These are phyloP conservation scores for Aradus depressus DNA, from an alignment of 2,888 invertebrate genomes.

Conservation along the genomic window DNA sequence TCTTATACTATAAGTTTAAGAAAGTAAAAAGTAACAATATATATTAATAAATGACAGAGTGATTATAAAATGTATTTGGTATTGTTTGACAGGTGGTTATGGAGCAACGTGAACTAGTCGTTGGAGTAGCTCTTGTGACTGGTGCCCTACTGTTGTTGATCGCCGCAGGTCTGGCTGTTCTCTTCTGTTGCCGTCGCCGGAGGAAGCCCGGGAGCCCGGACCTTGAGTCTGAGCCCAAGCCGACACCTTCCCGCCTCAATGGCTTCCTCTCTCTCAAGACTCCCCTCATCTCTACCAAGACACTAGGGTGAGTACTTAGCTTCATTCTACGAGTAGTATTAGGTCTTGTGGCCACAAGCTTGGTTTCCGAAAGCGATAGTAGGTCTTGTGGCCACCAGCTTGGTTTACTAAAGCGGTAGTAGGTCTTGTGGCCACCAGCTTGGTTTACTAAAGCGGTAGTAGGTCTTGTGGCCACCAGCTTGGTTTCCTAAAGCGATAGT, in stretches of 20 bases:
- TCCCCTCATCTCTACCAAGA: constrained; percentile 61
- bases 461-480: too few relatives aligned
- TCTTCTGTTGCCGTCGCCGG: constrained; percentile 43
- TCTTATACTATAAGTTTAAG: too few relatives aligned
- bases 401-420: too few relatives aligned
- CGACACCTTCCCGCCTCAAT: constrained; percentile 41
- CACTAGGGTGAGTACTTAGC: constrained; percentile 52
- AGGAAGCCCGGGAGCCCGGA: constrained; percentile 38
- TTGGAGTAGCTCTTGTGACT: constrained; percentile 52
- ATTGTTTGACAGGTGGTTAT: constrained; percentile 46
- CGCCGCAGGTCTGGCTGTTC: constrained; percentile 47
- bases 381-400: too few relatives aligned
- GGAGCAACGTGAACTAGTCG: constrained; percentile 55
- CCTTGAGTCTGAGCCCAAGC: constrained; percentile 9
- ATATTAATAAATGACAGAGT: too few relatives aligned
- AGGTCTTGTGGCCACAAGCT: too few relatives aligned
- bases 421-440: too few relatives aligned
- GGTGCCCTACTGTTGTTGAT: constrained; percentile 47
- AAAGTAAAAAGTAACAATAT: too few relatives aligned
- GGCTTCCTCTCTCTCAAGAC: constrained; percentile 60
- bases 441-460: too few relatives aligned
- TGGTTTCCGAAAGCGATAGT: too few relatives aligned
- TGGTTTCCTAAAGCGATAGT: too few relatives aligned
- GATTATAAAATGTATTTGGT: too few relatives aligned
- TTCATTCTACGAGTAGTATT: background rate